These are phyloP conservation scores for Takifugu ocellatus DNA, from an alignment of 2,797 vertebrate species.

Conservation along the genomic window DNA sequence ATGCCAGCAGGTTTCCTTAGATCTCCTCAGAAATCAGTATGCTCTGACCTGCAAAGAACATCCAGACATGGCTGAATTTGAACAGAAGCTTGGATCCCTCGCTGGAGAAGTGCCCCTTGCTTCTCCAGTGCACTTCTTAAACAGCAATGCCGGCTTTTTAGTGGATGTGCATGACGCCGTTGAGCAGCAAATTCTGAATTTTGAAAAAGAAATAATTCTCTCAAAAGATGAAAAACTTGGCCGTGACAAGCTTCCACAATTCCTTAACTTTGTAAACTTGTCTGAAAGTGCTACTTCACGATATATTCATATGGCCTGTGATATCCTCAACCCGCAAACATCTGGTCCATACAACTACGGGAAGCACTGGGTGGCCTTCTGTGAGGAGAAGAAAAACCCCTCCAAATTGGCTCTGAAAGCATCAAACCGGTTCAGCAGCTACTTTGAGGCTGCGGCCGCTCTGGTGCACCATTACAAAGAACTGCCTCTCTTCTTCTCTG, in stretches of 20 bases:
- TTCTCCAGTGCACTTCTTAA: slow-evolving; percentile 68
- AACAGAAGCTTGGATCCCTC: slow-evolving; percentile 44
- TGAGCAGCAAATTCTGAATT: slow-evolving; percentile 67
- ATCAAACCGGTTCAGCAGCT: slow-evolving; percentile 66
- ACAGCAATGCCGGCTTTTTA: slow-evolving; percentile 71
- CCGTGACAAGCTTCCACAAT: slow-evolving; percentile 69
- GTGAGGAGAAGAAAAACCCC: slow-evolving; percentile 70
- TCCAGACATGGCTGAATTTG: slow-evolving; percentile 62
- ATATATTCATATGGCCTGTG: slow-evolving; percentile 75
- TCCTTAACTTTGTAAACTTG: slow-evolving; percentile 70
- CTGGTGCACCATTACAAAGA: slow-evolving; percentile 77
- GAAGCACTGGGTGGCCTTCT: slow-evolving; percentile 78
- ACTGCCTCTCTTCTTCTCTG: slow-evolving; percentile 72
- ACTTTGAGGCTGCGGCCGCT: slow-evolving; percentile 73
- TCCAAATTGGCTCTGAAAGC: slow-evolving; percentile 56
- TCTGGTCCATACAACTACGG: slow-evolving; percentile 49
- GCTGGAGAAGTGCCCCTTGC: slow-evolving; percentile 26
- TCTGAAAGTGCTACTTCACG: slow-evolving; percentile 74
- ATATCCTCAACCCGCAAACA: slow-evolving; percentile 59
- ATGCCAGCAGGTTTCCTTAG: slow-evolving; percentile 61
- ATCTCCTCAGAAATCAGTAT: slow-evolving; percentile 75
- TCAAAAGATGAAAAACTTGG: slow-evolving; percentile 69
- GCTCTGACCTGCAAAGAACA: slow-evolving; percentile 65
- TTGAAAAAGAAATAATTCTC: slow-evolving; percentile 67
- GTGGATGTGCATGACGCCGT: slow-evolving; percentile 64